Percentiles rank a stretch among this genome's conserved stretches.
Conservation (phyloP, 2,113 vertebrate species). For the Zosterops borbonicus region DNA sequence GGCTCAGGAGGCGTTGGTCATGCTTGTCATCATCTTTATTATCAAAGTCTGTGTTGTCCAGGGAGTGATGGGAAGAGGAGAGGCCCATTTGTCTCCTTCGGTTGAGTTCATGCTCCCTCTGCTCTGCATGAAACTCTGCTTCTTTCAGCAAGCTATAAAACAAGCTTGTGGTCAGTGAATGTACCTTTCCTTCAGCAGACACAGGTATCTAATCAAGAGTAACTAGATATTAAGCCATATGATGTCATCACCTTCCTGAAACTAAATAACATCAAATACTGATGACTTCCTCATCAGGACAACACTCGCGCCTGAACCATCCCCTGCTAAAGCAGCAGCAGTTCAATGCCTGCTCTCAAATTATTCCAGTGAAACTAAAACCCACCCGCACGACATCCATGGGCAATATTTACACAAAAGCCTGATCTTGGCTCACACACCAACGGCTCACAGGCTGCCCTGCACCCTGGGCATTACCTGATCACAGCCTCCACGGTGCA, state of each 20-base stretch:
- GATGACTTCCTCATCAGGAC: not conserved
- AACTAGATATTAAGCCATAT: not conserved
- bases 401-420: not conserved
- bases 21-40: slow-evolving; percentile 99
- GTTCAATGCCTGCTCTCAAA: not conserved
- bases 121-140: slow-evolving; percentile 96
- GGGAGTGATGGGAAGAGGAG: slow-evolving; percentile 93
- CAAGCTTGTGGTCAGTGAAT: not conserved
- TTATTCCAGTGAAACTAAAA: not conserved
- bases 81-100: slow-evolving; percentile 94
- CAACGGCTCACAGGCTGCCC: not conserved
- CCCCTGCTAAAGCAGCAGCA: not conserved
- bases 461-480: slow-evolving; percentile 73
- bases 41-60: slow-evolving; percentile 96
- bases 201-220: not conserved
- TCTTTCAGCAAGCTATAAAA: slow-evolving; percentile 90
- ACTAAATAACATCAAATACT: not conserved
- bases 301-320: not conserved
- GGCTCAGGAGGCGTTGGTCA: slow-evolving; percentile 95
- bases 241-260: not conserved
- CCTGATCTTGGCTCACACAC: accelerated
- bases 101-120: slow-evolving; percentile 92
- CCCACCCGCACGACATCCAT: not conserved
- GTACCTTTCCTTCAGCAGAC: not conserved
- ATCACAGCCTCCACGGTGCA: slow-evolving; percentile 97